These are phyloP conservation scores for Lordiphosa mommai DNA, from an alignment of 1,140 invertebrate species.

Conservation along the genomic window DNA sequence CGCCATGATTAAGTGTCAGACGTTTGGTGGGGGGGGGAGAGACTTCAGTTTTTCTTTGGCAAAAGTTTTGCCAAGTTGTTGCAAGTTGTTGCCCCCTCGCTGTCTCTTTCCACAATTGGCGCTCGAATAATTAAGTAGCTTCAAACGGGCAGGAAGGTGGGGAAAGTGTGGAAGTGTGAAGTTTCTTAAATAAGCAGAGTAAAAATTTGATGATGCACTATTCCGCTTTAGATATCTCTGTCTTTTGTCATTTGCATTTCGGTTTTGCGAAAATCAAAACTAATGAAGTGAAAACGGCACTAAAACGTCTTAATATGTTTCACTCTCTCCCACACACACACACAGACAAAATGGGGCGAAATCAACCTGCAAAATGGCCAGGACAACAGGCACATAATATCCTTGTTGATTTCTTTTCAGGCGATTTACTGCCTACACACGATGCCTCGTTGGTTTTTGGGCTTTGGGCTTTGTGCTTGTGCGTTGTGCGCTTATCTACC, in stretches of 20 bases:
- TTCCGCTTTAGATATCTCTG: not conserved
- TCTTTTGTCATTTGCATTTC: conserved; percentile 11
- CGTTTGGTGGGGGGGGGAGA: not conserved
- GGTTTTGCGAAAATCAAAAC: conserved; percentile 60
- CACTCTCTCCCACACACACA: conserved; percentile 2
- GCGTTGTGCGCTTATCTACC: conserved; percentile 56
- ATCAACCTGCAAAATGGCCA: conserved; percentile 58
- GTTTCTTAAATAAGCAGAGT: too few relatives aligned
- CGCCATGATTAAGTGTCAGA: conserved; percentile 56
- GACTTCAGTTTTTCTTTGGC: conserved; percentile 35
- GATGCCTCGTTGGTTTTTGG: conserved; percentile 32
- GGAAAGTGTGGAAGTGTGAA: too few relatives aligned
- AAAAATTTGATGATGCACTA: too few relatives aligned
- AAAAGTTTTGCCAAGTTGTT: conserved; percentile 51
- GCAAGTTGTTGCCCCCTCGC: conserved; percentile 3
- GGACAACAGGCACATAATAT: conserved; percentile 56
- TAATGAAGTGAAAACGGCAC: conserved; percentile 79
- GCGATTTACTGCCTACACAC: conserved; percentile 76
- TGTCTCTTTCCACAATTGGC: conserved; percentile 24
- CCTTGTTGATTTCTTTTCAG: conserved; percentile 77
- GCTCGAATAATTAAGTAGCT: conserved; percentile 58
- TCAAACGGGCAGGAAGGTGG: not conserved
- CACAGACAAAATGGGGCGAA: conserved; percentile 1
- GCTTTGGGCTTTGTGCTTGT: conserved; percentile 52
- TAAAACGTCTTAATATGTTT: conserved; percentile 75